Base-by-base conservation (phyloP, 2,797 vertebrate species). In the Huso huso region DNA sequence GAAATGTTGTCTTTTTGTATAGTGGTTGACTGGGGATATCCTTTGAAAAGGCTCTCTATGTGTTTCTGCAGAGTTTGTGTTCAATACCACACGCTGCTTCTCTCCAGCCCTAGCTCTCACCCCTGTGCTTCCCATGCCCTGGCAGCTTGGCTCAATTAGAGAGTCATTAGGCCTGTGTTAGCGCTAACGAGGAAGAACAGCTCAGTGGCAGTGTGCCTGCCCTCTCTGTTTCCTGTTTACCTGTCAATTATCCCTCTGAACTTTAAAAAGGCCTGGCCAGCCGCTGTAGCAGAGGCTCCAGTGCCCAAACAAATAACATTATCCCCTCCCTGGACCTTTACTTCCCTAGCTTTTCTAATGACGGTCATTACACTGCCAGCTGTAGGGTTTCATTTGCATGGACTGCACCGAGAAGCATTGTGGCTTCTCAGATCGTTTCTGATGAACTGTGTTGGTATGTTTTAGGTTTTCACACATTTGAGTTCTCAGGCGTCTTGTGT, bases 341-440 rank as follows among this genome's bases (percentile, higher is more conserved):
- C 37, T 37, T 37, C 37, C 0, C 37, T 1, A 37, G 37, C 37
- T 37, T 37, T 71, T 63, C 66, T 81, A 75, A 81, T 78, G 68
- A 76, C 71, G 71, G n/a, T 83, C 81, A 83, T 86, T 84, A 75
- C 77, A 81, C 65, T 72, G 7, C 79, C 71, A 69, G 82, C 79
- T 76, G 72, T 77, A 86, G 79, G 70, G 82, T 87, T 83, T 74
- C 76, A 79, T 89, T 89, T 84, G 82, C 85, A 86, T 88, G 68
- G 84, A 88, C 82, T 37, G 37, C 37, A 37, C 37, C 5, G 37
- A 37, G 37, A 4, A 37, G 37, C 37, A 37, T 5, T 37, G 37
- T 4, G 37, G 37, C 37, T 37, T 37, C 37, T 37, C 37, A 37
- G 37, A 37, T 37, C 1, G 37, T 5, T 37, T 37, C 37, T 37